These are phyloP conservation scores for Macrocentrus cingulum DNA, from an alignment of 1,140 invertebrate genomes.

Conservation along the genomic window DNA sequence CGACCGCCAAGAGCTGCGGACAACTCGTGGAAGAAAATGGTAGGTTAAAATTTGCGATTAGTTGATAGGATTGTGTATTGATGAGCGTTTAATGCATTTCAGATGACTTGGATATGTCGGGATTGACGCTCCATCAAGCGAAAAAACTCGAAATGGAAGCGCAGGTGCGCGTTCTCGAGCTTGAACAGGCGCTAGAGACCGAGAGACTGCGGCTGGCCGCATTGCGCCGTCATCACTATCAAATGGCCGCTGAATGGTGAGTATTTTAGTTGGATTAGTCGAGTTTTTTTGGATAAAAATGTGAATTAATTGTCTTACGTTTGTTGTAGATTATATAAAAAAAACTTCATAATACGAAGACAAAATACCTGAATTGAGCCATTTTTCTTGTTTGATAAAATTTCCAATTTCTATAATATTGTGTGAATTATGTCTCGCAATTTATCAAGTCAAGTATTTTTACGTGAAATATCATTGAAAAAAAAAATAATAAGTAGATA, in stretches of 20 bases:
- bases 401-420: no score
- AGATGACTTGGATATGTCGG: constrained; percentile 89
- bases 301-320: background rate
- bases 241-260: constrained; percentile 72
- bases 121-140: constrained; percentile 88
- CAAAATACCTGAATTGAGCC: no score
- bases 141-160: constrained; percentile 96
- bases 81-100: constrained; percentile 39
- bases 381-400: no score
- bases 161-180: constrained; percentile 87
- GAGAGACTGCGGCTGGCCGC: constrained; percentile 82
- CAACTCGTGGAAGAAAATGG: constrained; percentile 84
- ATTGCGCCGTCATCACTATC: constrained; percentile 90
- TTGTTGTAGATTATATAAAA: no score
- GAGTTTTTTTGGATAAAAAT: background rate
- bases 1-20: constrained; percentile 85
- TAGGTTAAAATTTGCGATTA: no score
- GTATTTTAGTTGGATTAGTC: constrained; percentile 31
- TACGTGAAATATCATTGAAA: no score
- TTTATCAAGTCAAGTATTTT: no score
- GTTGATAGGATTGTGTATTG: no score
- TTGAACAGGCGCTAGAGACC: constrained; percentile 86
- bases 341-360: no score
- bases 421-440: no score
- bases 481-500: no score